A percentile compares a stretch with the other conserved stretches of the same genome.
phyloP scores from a whole-genome alignment of 2,113 vertebrate species.

The Jacana jacana region DNA sequence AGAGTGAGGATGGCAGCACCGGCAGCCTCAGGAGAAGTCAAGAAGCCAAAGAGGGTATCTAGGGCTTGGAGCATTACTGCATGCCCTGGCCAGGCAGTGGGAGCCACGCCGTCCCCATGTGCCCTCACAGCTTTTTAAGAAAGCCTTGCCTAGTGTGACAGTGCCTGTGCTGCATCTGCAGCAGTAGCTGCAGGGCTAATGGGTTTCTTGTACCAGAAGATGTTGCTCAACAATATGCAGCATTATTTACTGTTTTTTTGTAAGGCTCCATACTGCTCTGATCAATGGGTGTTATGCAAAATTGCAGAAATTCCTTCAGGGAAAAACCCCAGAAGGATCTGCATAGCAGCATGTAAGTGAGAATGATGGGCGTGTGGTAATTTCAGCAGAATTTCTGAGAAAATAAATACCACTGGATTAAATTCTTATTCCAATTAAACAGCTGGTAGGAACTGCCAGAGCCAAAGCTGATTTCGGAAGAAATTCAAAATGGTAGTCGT shows the following conservation, averaged over 20 bases:
- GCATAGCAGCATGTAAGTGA: not conserved
- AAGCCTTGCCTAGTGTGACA: not conserved
- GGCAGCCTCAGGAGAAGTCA: not conserved
- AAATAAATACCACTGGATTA: not conserved
- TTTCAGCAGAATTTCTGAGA: not conserved
- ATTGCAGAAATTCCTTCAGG: not conserved
- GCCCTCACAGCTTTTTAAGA: not conserved
- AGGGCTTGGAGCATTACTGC: not conserved
- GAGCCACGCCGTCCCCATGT: fast-evolving
- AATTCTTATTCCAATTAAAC: not conserved
- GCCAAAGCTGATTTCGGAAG: not conserved
- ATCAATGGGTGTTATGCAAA: not conserved
- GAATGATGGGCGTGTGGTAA: not conserved
- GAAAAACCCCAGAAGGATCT: not conserved
- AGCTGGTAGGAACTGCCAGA: not conserved
- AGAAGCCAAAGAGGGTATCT: not conserved
- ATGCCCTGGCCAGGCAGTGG: not conserved
- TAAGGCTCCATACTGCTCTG: not conserved
- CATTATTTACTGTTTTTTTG: not conserved
- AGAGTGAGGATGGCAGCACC: not conserved
- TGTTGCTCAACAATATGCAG: not conserved
- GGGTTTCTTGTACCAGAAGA: not conserved
- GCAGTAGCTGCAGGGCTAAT: not conserved
- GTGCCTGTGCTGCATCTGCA: fast-evolving
- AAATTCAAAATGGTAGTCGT: not conserved